These are phyloP conservation scores for Erpornis zantholeuca DNA, from an alignment of 2,113 vertebrate species.

Conservation along the genomic window DNA sequence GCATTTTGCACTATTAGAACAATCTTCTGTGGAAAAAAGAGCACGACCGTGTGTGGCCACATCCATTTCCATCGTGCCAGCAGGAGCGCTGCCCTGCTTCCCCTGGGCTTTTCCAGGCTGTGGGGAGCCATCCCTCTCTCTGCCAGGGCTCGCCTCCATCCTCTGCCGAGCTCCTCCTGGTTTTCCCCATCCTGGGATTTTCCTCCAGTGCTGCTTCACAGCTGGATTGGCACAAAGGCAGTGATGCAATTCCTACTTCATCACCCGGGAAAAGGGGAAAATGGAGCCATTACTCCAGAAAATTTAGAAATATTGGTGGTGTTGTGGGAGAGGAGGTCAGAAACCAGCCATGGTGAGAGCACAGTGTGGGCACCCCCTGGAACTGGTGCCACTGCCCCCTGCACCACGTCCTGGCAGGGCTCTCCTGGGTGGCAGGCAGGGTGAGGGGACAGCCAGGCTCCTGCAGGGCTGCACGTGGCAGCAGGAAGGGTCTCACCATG, in stretches of 20 bases:
- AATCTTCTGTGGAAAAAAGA: background rate
- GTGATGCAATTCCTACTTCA: rapidly evolving
- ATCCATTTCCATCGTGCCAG: background rate
- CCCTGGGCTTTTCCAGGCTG: rapidly evolving
- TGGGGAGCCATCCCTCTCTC: background rate
- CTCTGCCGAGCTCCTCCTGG: background rate
- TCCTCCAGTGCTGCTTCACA: background rate
- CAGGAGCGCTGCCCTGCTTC: background rate
- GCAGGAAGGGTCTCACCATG: background rate
- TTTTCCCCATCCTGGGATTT: rapidly evolving
- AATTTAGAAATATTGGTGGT: rapidly evolving
- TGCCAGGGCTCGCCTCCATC: rapidly evolving
- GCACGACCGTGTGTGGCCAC: background rate
- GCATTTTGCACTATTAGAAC: background rate
- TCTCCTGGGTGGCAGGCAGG: background rate
- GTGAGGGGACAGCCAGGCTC: background rate
- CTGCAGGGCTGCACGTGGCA: background rate
- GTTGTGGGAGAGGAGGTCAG: background rate
- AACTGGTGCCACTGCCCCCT: background rate
- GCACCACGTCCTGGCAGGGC: background rate
- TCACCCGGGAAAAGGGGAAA: background rate
- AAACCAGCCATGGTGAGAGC: rapidly evolving
- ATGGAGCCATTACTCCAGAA: rapidly evolving
- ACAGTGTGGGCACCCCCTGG: rapidly evolving
- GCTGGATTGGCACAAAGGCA: background rate